Base-by-base conservation (phyloP, 1,140 invertebrate species). In the Sminthurinus signatus region DNA sequence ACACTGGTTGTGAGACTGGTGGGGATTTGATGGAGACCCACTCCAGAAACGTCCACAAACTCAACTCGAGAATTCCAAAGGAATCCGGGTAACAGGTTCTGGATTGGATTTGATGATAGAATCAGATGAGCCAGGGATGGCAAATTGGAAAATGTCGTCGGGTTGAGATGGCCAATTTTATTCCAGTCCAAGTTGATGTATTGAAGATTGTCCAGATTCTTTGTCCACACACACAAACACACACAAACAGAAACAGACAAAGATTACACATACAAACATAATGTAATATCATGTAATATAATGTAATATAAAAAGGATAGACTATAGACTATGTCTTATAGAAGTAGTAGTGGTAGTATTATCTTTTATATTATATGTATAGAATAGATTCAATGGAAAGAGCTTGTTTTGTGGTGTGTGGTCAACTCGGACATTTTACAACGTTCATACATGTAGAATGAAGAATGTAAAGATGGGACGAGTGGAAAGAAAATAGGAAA, bases 111-210 rank as follows among this genome's bases (percentile, higher is more conserved):
- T 71, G 84, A 84, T 28, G 85, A 84, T 29, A 93, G 79, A 62
- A 87, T 80, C 32, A 94, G 78, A 57, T 86, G 83, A n/a, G 86
- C 84, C 50, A 93, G 77, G 70, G 87, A 86, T 2, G 84, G 83
- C 54, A 93, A 79, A 28, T 84, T 81, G 74, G 88, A 84, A 68
- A 93, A 78, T 29, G 86, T 84, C 25, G 85, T 85, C 15, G 86
- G 83, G 10, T 84, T 83, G 8, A 90, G 81, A 56, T 81, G 81
- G 15, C 80, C 78, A 42, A 93, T 78, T 36, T 81, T 80, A 77
- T 94, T 93, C 62, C 86, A 80, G 15, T 89, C 89, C 8, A 93
- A 79, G 69, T 93, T 88, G 50, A 94, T 77, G 71, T 89, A 86
- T 72, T 88, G 84, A 28, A 93, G 76, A 64, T 82, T 78, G 36